These are phyloP conservation scores for Thunnus thynnus DNA, from an alignment of 2,113 vertebrate genomes.

Conservation along the genomic window DNA sequence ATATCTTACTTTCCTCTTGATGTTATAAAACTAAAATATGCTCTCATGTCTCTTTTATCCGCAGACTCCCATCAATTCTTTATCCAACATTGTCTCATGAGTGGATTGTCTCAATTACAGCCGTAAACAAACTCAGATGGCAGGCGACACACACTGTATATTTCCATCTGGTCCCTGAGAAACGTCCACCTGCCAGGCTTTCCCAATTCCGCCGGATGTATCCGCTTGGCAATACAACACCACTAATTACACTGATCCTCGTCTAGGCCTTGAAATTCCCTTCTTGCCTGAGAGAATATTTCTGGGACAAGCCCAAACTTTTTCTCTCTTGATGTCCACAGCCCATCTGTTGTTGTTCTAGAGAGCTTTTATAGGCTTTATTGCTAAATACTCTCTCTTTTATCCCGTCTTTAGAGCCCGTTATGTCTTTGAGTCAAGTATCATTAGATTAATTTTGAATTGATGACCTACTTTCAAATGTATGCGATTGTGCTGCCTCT, in stretches of 20 bases:
- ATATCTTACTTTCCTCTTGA: not conserved
- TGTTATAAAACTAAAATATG: slow-evolving; percentile 3
- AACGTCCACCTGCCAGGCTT: slow-evolving; percentile 73
- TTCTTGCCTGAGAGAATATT: slow-evolving; percentile 56
- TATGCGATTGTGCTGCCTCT: not conserved
- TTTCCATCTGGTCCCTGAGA: slow-evolving; percentile 67
- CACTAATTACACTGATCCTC: slow-evolving; percentile 78
- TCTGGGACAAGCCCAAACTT: slow-evolving; percentile 56
- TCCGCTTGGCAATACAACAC: slow-evolving; percentile 71
- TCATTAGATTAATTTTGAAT: not conserved
- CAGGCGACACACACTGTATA: slow-evolving; percentile 42
- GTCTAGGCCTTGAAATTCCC: slow-evolving; percentile 73
- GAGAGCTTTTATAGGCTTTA: slow-evolving; percentile 35
- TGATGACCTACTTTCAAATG: slow-evolving; percentile 6
- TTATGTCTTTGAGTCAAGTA: slow-evolving; percentile 28
- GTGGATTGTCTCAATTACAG: slow-evolving; percentile 23
- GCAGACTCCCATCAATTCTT: not conserved
- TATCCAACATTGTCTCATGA: slow-evolving; percentile 33
- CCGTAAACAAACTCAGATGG: slow-evolving; percentile 59
- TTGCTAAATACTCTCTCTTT: slow-evolving; percentile 29
- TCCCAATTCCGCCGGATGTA: slow-evolving; percentile 66
- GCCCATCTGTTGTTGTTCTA: slow-evolving; percentile 62
- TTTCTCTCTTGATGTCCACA: slow-evolving; percentile 59
- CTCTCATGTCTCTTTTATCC: not conserved
- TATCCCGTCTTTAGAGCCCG: slow-evolving; percentile 18